These are phyloP conservation scores for Furcula furcula DNA, from an alignment of 2,888 invertebrate species.

Conservation along the genomic window DNA sequence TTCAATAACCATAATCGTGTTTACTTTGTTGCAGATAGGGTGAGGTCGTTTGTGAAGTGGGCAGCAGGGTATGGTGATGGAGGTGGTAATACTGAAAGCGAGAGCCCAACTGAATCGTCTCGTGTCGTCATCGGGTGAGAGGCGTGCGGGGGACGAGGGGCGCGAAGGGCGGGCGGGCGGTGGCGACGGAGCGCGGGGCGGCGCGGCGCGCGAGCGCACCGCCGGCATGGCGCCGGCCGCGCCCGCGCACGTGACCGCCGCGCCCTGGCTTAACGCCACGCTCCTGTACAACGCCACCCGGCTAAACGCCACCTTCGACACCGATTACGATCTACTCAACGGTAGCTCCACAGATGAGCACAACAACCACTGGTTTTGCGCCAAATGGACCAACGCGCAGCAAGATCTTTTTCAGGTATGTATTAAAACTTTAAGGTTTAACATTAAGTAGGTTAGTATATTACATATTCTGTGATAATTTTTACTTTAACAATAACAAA, in stretches of 20 bases:
- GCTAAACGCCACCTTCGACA: slow-evolving; percentile 78
- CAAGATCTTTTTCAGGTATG: slow-evolving; percentile 88
- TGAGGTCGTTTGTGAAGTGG: slow-evolving; percentile 49
- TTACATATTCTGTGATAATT: too few relatives aligned
- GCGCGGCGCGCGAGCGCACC: slow-evolving; percentile 58
- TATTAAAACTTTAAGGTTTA: too few relatives aligned
- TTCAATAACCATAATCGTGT: too few relatives aligned
- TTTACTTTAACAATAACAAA: too few relatives aligned
- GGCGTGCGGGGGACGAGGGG: slow-evolving; percentile 41
- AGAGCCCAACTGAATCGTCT: slow-evolving; percentile 83
- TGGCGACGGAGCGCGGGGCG: slow-evolving; percentile 42
- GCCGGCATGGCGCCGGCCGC: slow-evolving; percentile 68
- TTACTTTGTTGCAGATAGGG: slow-evolving; percentile 33
- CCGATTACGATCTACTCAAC: slow-evolving; percentile 76
- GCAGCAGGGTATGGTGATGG: slow-evolving; percentile 75
- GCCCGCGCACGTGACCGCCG: slow-evolving; percentile 70
- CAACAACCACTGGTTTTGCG: slow-evolving; percentile 82
- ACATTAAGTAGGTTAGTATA: too few relatives aligned
- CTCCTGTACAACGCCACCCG: slow-evolving; percentile 77
- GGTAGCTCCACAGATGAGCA: slow-evolving; percentile 68
- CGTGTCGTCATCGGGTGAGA: slow-evolving; percentile 70
- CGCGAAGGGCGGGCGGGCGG: slow-evolving; percentile 40
- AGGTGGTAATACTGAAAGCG: slow-evolving; percentile 83
- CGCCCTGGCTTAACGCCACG: slow-evolving; percentile 80
- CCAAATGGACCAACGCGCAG: slow-evolving; percentile 91